These are phyloP conservation scores for Eriosoma lanigerum DNA, from an alignment of 1,140 invertebrate species.

Conservation along the genomic window DNA sequence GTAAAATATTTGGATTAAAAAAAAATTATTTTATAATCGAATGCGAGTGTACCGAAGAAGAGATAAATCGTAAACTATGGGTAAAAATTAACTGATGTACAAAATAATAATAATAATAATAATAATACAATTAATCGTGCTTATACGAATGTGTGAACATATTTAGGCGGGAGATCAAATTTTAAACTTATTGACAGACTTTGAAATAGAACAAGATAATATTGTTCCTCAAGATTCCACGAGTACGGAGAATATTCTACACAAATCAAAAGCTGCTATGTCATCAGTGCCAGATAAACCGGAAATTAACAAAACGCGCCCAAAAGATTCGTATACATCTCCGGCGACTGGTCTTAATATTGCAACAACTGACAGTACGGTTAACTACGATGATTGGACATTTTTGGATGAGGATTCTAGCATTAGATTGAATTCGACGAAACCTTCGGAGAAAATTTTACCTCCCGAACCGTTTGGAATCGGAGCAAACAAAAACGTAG, in stretches of 20 bases:
- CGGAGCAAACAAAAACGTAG: conserved; percentile 22
- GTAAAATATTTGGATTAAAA: conserved; percentile 35
- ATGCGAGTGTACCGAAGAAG: conserved; percentile 17
- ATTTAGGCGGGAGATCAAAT: conserved; percentile 6
- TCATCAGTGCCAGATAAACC: neutral
- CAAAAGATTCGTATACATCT: neutral
- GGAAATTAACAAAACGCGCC: neutral
- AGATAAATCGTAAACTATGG: neutral
- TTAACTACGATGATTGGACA: neutral
- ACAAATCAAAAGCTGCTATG: neutral
- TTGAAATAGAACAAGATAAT: neutral
- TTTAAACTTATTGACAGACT: too few species aligned
- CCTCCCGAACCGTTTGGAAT: neutral
- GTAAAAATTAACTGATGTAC: conserved; percentile 15
- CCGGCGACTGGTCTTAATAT: neutral
- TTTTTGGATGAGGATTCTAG: neutral
- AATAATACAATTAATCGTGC: neutral
- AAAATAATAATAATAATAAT: too few species aligned
- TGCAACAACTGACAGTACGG: neutral
- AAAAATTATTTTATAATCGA: conserved; percentile 30
- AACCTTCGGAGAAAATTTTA: neutral
- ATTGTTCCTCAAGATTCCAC: neutral
- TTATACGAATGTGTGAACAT: neutral
- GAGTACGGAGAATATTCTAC: too few species aligned
- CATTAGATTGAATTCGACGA: too few species aligned